Percentiles rank a stretch among this genome's conserved stretches.
Evolutionary conservation across 2,888 invertebrate genomes (phyloP).

Genomic region (Copidosoma aretas): DNA sequence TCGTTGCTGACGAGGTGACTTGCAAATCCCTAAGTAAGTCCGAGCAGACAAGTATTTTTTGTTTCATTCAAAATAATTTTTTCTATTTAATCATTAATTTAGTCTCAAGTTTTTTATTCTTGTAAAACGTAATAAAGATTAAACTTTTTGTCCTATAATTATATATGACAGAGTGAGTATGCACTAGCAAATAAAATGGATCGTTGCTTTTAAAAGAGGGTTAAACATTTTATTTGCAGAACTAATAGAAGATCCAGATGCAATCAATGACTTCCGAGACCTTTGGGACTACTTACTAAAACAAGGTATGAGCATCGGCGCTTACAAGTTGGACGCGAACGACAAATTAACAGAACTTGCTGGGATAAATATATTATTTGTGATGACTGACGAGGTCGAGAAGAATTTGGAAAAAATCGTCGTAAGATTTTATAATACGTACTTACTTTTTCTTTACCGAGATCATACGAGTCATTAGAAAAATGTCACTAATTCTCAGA

Average conservation of each 20-base stretch:
- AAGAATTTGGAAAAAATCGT: constrained; percentile 19
- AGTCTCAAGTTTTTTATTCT: too few relatives aligned
- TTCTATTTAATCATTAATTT: too few relatives aligned
- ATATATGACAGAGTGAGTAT: too few relatives aligned
- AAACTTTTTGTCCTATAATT: too few relatives aligned
- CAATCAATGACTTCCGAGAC: constrained; percentile 45
- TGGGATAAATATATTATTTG: constrained; percentile 55
- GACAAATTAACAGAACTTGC: constrained; percentile 56
- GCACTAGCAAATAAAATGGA: too few relatives aligned
- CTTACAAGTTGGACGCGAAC: constrained; percentile 54
- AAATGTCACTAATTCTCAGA: too few relatives aligned
- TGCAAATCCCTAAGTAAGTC: constrained; percentile 47
- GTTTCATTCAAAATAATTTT: too few relatives aligned
- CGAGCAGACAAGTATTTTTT: neutral
- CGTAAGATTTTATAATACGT: constrained; percentile 42
- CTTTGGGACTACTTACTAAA: constrained; percentile 52
- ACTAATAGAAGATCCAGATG: constrained; percentile 45
- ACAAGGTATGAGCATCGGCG: constrained; percentile 55
- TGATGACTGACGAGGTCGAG: constrained; percentile 40
- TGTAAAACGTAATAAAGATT: too few relatives aligned
- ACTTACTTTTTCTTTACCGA: too few relatives aligned
- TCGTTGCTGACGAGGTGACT: constrained; percentile 48
- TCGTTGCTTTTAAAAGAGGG: too few relatives aligned
- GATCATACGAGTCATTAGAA: too few relatives aligned
- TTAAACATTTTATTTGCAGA: constrained; percentile 48